phyloP scores from a whole-genome alignment of 1,140 invertebrate genomes.

The Nasonia vitripennis region DNA sequence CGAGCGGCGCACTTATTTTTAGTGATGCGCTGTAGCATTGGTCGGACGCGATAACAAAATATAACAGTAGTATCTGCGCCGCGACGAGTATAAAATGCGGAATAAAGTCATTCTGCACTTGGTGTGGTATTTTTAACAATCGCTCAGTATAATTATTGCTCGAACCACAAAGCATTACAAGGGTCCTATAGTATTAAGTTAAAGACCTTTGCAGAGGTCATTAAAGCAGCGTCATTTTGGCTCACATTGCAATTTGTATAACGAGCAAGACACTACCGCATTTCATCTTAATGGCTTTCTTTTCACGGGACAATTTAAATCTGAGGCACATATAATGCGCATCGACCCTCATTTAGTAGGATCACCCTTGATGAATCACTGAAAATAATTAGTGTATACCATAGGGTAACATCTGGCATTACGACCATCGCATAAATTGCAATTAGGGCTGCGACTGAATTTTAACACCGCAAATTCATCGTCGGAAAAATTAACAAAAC shows the following conservation, averaged over 20 bases:
- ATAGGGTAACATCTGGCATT: not conserved
- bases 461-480: not conserved
- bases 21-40: not conserved
- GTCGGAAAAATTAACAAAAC: not conserved
- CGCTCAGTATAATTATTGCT: no score
- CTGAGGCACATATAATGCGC: not conserved
- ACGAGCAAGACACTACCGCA: constrained; percentile 6
- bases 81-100: not conserved
- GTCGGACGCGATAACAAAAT: not conserved
- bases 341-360: not conserved
- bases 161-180: no score
- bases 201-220: not conserved
- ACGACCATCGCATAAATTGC: no score
- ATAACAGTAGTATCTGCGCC: not conserved
- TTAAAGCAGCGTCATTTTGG: not conserved
- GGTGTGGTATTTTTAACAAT: no score
- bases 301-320: constrained; percentile 27
- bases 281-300: constrained; percentile 24
- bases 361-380: not conserved
- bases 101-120: no score
- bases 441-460: no score
- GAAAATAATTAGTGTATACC: not conserved
- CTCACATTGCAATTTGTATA: constrained; percentile 3
- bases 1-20: not conserved
- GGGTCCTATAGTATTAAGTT: not conserved